These are phyloP conservation scores for Anastrepha obliqua DNA, from an alignment of 1,140 invertebrate species.

Conservation along the genomic window DNA sequence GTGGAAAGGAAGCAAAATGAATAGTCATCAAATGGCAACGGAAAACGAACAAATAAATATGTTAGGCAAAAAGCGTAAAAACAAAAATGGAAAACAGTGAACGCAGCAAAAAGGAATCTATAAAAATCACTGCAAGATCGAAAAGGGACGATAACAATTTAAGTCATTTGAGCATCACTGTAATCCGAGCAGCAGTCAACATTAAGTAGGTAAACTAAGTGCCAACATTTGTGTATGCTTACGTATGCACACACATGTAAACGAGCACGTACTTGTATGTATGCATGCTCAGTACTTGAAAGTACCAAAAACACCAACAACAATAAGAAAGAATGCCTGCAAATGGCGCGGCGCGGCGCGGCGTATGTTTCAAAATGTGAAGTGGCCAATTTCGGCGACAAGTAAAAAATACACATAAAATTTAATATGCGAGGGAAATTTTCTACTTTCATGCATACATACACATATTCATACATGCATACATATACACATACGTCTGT, in stretches of 20 bases:
- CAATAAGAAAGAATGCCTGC: background rate
- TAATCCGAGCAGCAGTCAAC: conserved; percentile 29
- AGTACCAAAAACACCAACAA: background rate
- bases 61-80: background rate
- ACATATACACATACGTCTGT: too few relatives aligned
- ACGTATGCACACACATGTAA: background rate
- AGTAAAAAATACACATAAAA: conserved; percentile 42
- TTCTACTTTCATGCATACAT: too few relatives aligned
- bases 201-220: background rate
- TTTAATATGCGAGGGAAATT: conserved; percentile 49
- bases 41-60: background rate
- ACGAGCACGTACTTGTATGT: background rate
- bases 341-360: background rate
- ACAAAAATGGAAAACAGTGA: background rate
- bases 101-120: background rate
- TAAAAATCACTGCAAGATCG: conserved; percentile 21
- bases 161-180: conserved; percentile 15
- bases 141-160: conserved; percentile 19
- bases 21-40: background rate
- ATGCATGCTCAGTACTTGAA: background rate
- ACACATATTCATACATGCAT: too few relatives aligned
- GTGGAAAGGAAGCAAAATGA: background rate
- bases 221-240: background rate
- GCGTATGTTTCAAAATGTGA: background rate
- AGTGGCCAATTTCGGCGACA: conserved; percentile 42